Evolutionary conservation across 2,888 invertebrate species (phyloP), one percentile per base, ranked within the genome.

Genomic region (Drosophila niveifrons): DNA sequence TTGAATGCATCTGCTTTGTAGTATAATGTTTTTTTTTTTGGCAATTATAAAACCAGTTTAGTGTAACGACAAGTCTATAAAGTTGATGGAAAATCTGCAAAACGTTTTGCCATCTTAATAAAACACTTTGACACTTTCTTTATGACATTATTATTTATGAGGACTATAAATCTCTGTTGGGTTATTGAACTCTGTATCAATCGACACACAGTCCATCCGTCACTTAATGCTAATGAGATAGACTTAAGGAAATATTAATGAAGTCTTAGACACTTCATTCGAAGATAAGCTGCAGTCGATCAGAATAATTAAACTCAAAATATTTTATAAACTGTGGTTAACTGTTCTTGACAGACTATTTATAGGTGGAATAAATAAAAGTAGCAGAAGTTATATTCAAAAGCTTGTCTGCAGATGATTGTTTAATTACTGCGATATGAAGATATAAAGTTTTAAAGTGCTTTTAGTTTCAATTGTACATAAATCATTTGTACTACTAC

Each of bases 21-120:
- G 7, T 41, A 13, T 41, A 41, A 7, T 8, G 13, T 8, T 8
- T 41, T 41, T 39, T n/a, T 36, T 65, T 65, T 73, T 62, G 69
- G 70, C 66, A 82, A 73, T 81, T 75, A 67, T 41, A 72, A 82
- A 83, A 85, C 85, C 82, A 66, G 85, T 83, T 85, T 85, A 78
- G 63, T 75, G 75, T 72, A 78, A 82, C 74, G 39, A 67, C 43
- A 59, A 46, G 36, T 59, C 43, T 55, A 59, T 36, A 68, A 74
- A 56, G 41, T 41, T 48, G 62, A 47, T 80, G 70, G 48, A 73
- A 82, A 76, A 80, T 70, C 71, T 76, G 78, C 78, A 58, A 64
- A 80, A 39, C 64, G 64, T 17, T 53, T 78, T 56, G 52, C 29
- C 47, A 17, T 6, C 55, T 15, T 43, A 72, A 70, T 81, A 68